Base-by-base conservation (phyloP, 37 sponge, comb jelly and placozoan genomes). In the Haliclona indistincta region DNA sequence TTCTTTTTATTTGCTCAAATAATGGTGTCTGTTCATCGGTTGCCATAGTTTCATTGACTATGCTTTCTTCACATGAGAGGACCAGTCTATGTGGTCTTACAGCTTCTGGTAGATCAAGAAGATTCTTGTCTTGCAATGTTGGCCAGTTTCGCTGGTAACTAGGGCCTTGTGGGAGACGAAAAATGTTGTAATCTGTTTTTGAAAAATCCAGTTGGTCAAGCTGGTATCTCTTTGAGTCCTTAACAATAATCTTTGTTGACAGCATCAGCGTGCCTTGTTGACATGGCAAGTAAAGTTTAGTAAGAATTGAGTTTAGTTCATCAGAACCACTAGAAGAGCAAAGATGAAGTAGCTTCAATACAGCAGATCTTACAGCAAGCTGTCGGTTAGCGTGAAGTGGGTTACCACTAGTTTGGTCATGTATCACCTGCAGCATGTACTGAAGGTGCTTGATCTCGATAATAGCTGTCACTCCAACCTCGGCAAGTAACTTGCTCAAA, bases 401-500 rank as follows among this genome's bases (percentile, higher is more conserved):
- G 10, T 10, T 47, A 15, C 15, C 51, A 47, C 15, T 47, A 47
- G 15, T 17, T 11, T 58, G 60, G 13, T 58, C 26, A 58, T 58
- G 60, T 8, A 58, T 8, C 28, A 6, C n/a, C 28, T 58, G 23
- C n/a, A 58, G 60, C 60, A 58, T 58, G n/a, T 58, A n/a, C 60
- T 58, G 60, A n/a, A 58, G 11, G n/a, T 58, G 60, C 28, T 58
- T 58, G 6, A 58, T 6, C 7, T n/a, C 60, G 6, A 58, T 26
- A 58, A 6, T 11, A 58, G 11, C 13, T 25, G 26, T 25, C 6
- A 58, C 60, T 25, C 60, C 60, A 7, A 20, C 28, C 6, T 25
- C 28, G 7, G 26, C 6, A 8, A 58, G 25, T 25, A 26, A 8
- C 7, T 25, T 7, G 6, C 6, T 7, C 22, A 58, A 25, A 25